These are phyloP conservation scores for Crossaster papposus DNA, from an alignment of 53 echinoderm and acorn worm genomes.

Conservation along the genomic window DNA sequence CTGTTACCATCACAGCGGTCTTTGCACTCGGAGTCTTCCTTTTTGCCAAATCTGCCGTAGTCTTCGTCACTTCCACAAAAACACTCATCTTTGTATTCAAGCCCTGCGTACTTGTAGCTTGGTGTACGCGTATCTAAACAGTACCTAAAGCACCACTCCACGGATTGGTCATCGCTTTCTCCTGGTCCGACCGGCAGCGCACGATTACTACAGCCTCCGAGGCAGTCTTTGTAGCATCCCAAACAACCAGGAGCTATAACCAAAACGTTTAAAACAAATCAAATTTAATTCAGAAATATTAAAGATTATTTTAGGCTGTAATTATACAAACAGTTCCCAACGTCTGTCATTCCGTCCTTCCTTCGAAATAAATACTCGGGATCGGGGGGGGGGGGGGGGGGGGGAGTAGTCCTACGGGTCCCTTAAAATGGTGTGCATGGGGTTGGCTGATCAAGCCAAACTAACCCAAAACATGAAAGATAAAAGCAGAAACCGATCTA, in stretches of 20 bases:
- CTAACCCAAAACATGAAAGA: no score
- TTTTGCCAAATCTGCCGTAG: constrained; percentile 23
- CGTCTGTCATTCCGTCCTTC: no score
- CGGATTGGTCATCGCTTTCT: constrained; percentile 5
- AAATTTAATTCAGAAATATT: no score
- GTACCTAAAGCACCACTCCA: constrained; percentile 31
- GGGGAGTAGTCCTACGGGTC: no score
- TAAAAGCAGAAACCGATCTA: no score
- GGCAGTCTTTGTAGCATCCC: constrained; percentile 18
- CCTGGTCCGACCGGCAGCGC: background rate
- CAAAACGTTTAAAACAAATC: no score
- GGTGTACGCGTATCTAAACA: background rate
- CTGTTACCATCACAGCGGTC: background rate
- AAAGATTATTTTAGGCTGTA: no score
- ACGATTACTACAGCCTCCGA: background rate
- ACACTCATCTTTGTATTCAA: constrained; percentile 25
- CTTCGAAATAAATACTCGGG: no score
- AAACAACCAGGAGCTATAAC: constrained; percentile 41
- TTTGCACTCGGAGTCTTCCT: background rate
- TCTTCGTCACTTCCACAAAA: constrained; percentile 48
- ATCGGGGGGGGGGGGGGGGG: no score
- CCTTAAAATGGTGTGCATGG: no score
- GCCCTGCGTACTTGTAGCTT: constrained; percentile 25
- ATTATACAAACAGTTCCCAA: no score
- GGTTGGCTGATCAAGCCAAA: no score